Conservation (phyloP, 2,113 vertebrate genomes). For the Drymodes brunneopygia region DNA sequence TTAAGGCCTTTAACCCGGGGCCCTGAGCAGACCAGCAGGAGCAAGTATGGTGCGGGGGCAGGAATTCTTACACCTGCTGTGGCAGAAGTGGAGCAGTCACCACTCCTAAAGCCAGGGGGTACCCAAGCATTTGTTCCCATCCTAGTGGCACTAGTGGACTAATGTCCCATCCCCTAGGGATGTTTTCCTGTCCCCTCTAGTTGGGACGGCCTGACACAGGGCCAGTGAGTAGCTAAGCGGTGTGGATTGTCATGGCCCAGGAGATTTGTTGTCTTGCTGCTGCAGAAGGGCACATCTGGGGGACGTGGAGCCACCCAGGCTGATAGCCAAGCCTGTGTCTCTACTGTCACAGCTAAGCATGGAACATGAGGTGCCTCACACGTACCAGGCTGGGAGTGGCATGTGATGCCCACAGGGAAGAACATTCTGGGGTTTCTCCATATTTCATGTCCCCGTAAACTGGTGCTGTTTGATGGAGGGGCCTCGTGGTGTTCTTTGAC, state of each 20-base stretch:
- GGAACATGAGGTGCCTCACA: background rate
- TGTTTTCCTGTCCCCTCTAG: background rate
- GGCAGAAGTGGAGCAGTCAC: background rate
- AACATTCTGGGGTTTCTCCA: background rate
- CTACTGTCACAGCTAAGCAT: background rate
- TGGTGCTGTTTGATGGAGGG: background rate
- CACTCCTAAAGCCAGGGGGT: background rate
- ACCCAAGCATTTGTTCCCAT: background rate
- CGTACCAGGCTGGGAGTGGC: background rate
- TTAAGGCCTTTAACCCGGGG: background rate
- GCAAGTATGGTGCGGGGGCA: accelerated
- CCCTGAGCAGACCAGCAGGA: background rate
- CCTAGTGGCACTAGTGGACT: background rate
- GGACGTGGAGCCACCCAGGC: background rate
- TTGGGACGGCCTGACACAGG: background rate
- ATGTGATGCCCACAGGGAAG: background rate
- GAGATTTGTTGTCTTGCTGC: background rate
- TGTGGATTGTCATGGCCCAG: accelerated
- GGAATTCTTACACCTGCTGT: background rate
- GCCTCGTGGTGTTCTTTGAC: background rate
- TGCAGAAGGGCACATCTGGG: background rate
- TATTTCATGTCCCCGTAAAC: background rate
- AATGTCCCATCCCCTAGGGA: background rate
- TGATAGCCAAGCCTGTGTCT: background rate
- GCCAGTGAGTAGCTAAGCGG: background rate